A percentile compares a stretch with the other conserved stretches of the same genome.
These are phyloP conservation scores for Corythornis leucogaster DNA, from an alignment of 2,797 vertebrate species.

Conservation along the genomic window DNA sequence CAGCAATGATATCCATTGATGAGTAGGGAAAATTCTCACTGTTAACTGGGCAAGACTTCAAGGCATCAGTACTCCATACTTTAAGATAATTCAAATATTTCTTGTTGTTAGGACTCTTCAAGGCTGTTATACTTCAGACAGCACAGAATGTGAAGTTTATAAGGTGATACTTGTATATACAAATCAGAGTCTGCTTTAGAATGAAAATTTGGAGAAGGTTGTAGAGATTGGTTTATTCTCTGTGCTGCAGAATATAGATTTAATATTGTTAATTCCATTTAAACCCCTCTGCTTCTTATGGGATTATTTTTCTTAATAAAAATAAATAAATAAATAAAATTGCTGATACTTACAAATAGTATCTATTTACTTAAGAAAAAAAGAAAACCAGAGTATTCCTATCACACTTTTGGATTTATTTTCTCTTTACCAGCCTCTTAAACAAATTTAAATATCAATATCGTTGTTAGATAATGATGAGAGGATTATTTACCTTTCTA, in stretches of 20 bases:
- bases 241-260: neutral
- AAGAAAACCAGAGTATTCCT: neutral
- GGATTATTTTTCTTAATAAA: neutral
- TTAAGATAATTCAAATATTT: neutral
- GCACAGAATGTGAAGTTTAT: neutral
- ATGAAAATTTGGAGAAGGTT: neutral
- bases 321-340: neutral
- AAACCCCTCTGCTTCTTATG: neutral
- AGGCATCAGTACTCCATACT: neutral
- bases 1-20: neutral
- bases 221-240: neutral
- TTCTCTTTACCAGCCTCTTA: neutral
- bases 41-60: neutral
- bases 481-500: neutral
- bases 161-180: neutral
- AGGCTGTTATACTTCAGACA: neutral
- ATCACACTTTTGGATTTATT: neutral
- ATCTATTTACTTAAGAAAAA: neutral
- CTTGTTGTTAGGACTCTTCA: neutral
- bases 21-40: neutral
- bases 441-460: neutral
- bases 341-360: neutral
- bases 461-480: neutral
- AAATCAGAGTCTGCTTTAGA: neutral
- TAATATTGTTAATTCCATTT: neutral